A percentile compares a stretch with the other conserved stretches of the same genome.
These are phyloP conservation scores for Polypedilum vanderplanki DNA, from an alignment of 1,140 invertebrate genomes.

Conservation along the genomic window DNA sequence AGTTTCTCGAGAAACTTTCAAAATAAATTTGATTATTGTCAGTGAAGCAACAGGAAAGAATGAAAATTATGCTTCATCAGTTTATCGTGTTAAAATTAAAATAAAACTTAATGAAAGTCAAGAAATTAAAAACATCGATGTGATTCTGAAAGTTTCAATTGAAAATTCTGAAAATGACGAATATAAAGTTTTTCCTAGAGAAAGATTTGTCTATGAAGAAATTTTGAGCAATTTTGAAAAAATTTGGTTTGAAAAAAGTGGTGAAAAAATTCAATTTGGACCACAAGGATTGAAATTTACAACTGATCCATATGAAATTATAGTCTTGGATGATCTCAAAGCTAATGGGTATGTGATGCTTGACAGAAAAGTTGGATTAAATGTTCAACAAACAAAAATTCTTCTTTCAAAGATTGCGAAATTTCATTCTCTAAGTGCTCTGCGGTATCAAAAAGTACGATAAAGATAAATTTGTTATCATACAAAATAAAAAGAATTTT, in stretches of 20 bases:
- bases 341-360: constrained; percentile 47
- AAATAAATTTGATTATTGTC: background rate
- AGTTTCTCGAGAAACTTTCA: background rate
- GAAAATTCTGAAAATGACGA: constrained; percentile 31
- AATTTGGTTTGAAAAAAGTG: background rate
- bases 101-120: background rate
- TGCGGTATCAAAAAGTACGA: constrained; percentile 47
- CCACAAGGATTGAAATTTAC: background rate
- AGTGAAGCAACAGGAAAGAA: constrained; percentile 32
- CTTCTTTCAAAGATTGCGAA: constrained; percentile 47
- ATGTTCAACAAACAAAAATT: constrained; percentile 44
- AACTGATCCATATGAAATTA: constrained; percentile 38
- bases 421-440: constrained; percentile 49
- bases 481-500: constrained; percentile 31
- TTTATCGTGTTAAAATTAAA: constrained; percentile 31
- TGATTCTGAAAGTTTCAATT: constrained; percentile 32
- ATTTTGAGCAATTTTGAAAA: background rate
- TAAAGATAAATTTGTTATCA: background rate
- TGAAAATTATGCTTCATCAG: constrained; percentile 32
- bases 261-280: constrained; percentile 20
- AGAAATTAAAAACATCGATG: constrained; percentile 4
- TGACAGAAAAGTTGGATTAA: constrained; percentile 45
- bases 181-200: constrained; percentile 31
- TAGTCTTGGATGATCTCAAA: constrained; percentile 48
- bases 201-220: constrained; percentile 31